A percentile compares a stretch with the other conserved stretches of the same genome.
Evolutionary conservation across 2,888 invertebrate species (phyloP).

Genomic region (Nudaria mundana): DNA sequence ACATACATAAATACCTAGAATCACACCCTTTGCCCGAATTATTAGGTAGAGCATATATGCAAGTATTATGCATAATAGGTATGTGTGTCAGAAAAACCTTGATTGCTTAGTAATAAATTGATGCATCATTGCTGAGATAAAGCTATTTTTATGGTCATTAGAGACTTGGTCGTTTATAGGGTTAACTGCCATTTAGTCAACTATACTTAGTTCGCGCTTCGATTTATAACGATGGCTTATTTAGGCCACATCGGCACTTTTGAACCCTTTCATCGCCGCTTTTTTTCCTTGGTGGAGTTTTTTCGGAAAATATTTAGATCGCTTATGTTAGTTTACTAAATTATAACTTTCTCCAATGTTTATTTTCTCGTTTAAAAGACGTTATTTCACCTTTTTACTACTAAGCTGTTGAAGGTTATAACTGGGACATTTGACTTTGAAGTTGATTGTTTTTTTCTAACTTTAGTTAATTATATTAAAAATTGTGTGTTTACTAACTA

Average conservation of each 20-base stretch:
- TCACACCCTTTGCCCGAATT: too few species aligned
- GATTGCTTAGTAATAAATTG: too few species aligned
- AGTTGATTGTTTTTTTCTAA: too few species aligned
- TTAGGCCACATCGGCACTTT: conserved; percentile 47
- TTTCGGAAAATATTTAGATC: conserved; percentile 15
- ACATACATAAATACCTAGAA: too few species aligned
- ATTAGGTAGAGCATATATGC: too few species aligned
- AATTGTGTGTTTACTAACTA: too few species aligned
- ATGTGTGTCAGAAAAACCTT: too few species aligned
- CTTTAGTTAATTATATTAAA: too few species aligned
- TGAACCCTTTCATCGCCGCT: conserved; percentile 23
- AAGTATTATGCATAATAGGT: too few species aligned
- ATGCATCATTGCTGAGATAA: too few species aligned
- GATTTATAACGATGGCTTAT: conserved; percentile 65
- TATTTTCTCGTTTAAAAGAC: conserved; percentile 22
- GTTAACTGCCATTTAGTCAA: conserved; percentile 54
- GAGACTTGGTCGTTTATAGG: conserved; percentile 36
- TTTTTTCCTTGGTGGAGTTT: conserved; percentile 25
- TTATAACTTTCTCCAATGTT: conserved; percentile 21
- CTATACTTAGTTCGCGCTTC: conserved; percentile 75
- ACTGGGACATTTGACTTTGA: too few species aligned
- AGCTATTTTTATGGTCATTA: conserved; percentile 15
- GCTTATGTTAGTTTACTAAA: conserved; percentile 23
- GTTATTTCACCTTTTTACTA: conserved; percentile 23
- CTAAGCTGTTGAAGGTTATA: conserved; percentile 12